Evolutionary conservation across 2,113 vertebrate species (phyloP).

Genomic region (Hippocampus zosterae): DNA sequence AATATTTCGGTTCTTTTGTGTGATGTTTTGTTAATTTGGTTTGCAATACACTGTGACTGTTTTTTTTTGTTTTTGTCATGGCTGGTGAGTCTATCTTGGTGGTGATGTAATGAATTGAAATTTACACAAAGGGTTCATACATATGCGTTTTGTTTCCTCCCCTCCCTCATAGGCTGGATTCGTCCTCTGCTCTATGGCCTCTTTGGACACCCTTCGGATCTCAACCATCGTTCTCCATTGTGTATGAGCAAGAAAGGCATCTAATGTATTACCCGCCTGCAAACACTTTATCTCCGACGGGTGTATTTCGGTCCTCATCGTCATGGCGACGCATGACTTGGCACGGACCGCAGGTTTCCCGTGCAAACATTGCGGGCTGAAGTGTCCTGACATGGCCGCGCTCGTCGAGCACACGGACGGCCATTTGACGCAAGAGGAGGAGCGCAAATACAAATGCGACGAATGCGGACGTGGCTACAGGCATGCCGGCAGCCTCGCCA

Average conservation of each 20-base stretch:
- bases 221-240: slow-evolving; percentile 8
- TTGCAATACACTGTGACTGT: too few species aligned
- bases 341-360: slow-evolving; percentile 60
- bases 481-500: slow-evolving; percentile 83
- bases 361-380: slow-evolving; percentile 65
- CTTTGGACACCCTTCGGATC: slow-evolving; percentile 23
- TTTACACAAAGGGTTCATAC: background rate
- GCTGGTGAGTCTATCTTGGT: too few species aligned
- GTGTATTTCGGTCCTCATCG: slow-evolving; percentile 26
- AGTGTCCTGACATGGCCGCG: slow-evolving; percentile 59
- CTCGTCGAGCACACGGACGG: slow-evolving; percentile 63
- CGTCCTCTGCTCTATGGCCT: slow-evolving; percentile 14
- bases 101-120: too few species aligned
- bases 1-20: too few species aligned
- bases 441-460: slow-evolving; percentile 79
- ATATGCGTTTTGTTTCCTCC: background rate
- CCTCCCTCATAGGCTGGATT: background rate
- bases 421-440: slow-evolving; percentile 63
- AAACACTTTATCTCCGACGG: slow-evolving; percentile 34
- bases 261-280: slow-evolving; percentile 44
- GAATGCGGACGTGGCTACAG: slow-evolving; percentile 82
- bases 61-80: too few species aligned
- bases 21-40: too few species aligned
- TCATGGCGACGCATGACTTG: slow-evolving; percentile 60
- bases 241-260: slow-evolving; percentile 28